Conservation (phyloP, 23 tunicate species). For the Diplosoma virens region DNA sequence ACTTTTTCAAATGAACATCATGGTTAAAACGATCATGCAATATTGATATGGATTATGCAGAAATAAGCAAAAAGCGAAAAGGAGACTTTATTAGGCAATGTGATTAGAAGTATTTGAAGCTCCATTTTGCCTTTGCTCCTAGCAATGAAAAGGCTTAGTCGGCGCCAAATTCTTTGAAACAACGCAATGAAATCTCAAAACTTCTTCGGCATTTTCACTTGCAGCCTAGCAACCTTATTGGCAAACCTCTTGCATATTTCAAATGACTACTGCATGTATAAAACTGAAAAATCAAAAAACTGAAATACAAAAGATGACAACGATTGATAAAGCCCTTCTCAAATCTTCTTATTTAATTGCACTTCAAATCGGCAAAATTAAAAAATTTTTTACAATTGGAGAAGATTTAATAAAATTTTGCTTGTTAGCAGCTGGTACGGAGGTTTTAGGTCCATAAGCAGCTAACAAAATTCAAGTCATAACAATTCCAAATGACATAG, state of each 20-base stretch:
- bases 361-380: conserved; percentile 20
- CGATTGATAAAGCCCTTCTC: conserved; percentile 34
- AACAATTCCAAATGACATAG: conserved; percentile 44
- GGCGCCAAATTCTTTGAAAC: conserved; percentile 1
- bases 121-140: conserved; percentile 57
- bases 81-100: no score
- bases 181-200: no score
- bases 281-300: conserved; percentile 35
- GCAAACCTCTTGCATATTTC: conserved; percentile 38
- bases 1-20: no score
- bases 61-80: no score
- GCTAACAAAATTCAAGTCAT: conserved; percentile 49
- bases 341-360: conserved; percentile 35
- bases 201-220: conserved; percentile 45
- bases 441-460: conserved; percentile 42
- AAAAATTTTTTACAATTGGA: conserved; percentile 37
- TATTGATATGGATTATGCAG: no score
- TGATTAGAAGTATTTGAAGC: no score
- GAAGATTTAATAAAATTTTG: conserved; percentile 48
- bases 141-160: conserved; percentile 37
- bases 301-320: conserved; percentile 45
- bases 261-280: conserved; percentile 51
- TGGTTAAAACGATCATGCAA: no score
- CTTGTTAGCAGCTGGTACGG: conserved; percentile 42
- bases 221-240: conserved; percentile 47